phyloP scores from a whole-genome alignment of 2,888 invertebrate genomes.

The Subacronicta megacephala region DNA sequence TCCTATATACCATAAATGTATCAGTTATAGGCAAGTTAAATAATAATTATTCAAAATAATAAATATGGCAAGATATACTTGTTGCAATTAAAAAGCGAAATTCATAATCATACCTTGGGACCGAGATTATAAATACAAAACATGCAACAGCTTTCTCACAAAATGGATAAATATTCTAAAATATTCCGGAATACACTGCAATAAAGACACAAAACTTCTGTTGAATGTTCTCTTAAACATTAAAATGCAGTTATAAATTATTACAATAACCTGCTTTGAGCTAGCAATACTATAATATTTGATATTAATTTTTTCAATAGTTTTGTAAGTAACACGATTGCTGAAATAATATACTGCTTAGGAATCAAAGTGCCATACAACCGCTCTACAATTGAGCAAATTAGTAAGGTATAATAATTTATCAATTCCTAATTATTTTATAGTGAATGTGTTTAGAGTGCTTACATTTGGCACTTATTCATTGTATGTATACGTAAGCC shows the following conservation, averaged over 20 bases:
- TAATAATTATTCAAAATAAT: constrained; percentile 19
- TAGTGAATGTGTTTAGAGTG: constrained; percentile 70
- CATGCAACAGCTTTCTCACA: constrained; percentile 40
- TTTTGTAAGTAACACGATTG: constrained; percentile 41
- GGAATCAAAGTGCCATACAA: constrained; percentile 51
- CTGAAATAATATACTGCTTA: constrained; percentile 54
- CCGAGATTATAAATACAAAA: constrained; percentile 23
- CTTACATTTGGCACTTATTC: constrained; percentile 80
- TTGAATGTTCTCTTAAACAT: constrained; percentile 27
- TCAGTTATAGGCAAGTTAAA: constrained; percentile 44
- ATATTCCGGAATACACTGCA: constrained; percentile 21
- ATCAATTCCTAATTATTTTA: constrained; percentile 67
- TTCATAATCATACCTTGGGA: constrained; percentile 10
- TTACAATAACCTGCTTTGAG: constrained; percentile 53
- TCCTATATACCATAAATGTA: constrained; percentile 22
- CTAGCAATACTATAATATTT: constrained; percentile 37
- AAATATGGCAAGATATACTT: constrained; percentile 42
- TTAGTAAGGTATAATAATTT: constrained; percentile 46
- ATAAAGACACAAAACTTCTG: constrained; percentile 31
- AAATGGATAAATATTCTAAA: constrained; percentile 28
- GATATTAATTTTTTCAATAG: constrained; percentile 40
- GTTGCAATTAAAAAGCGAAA: constrained; percentile 14
- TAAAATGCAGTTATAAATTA: constrained; percentile 44
- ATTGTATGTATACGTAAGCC: constrained; percentile 62
- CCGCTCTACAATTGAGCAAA: constrained; percentile 63